A percentile compares a stretch with the other conserved stretches of the same genome.
Evolutionary conservation across 2,113 vertebrate genomes (phyloP).

Genomic region (Entelurus aequoreus): DNA sequence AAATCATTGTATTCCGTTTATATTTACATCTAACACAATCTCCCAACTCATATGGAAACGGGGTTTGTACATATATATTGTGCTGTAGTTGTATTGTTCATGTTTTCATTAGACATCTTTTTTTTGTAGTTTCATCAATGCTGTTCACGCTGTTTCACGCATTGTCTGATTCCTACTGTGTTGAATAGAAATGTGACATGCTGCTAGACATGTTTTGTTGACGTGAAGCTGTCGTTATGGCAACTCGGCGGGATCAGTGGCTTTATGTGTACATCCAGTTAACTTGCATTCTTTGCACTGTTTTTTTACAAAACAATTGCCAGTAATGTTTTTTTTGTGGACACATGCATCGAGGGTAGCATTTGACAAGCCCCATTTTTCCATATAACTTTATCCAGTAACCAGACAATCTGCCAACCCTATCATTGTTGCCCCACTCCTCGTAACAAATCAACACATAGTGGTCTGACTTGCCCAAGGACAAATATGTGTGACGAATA

Average conservation of each 20-base stretch:
- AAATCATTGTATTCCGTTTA: too few relatives aligned
- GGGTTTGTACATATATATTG: not conserved
- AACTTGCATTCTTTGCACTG: not conserved
- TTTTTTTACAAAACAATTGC: not conserved
- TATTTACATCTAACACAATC: too few relatives aligned
- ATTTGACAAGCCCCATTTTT: slow-evolving; percentile 32
- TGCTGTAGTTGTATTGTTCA: slow-evolving; percentile 28
- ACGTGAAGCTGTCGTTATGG: slow-evolving; percentile 51
- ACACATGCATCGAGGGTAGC: slow-evolving; percentile 24
- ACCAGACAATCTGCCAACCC: slow-evolving; percentile 45
- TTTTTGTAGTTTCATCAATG: slow-evolving; percentile 39
- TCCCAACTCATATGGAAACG: too few relatives aligned
- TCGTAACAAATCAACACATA: slow-evolving; percentile 58
- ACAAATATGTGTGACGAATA: slow-evolving; percentile 43
- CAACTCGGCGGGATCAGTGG: slow-evolving; percentile 48
- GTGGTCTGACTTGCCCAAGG: slow-evolving; percentile 53
- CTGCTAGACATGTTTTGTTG: slow-evolving; percentile 52
- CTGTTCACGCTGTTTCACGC: slow-evolving; percentile 36
- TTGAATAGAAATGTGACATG: slow-evolving; percentile 49
- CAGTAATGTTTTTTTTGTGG: slow-evolving; percentile 1
- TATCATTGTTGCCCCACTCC: slow-evolving; percentile 29
- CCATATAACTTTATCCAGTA: slow-evolving; percentile 14
- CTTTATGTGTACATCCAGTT: slow-evolving; percentile 25
- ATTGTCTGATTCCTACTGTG: slow-evolving; percentile 19
- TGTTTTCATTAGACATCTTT: slow-evolving; percentile 47